phyloP scores from a whole-genome alignment of 2,113 vertebrate genomes.

The Siniperca knerii region DNA sequence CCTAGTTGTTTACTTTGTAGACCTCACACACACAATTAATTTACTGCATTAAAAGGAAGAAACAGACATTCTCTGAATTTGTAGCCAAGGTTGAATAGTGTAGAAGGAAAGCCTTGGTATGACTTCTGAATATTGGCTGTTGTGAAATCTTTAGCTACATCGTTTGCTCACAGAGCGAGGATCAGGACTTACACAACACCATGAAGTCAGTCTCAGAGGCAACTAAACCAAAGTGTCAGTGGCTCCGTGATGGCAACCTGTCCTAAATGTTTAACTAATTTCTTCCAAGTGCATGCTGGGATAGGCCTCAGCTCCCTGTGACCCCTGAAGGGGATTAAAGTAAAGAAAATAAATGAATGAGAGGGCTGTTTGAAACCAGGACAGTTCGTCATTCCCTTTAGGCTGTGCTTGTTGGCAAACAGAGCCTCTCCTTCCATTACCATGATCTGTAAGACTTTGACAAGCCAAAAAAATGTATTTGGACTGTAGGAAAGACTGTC shows the following conservation, averaged over 20 bases:
- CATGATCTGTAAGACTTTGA: conserved; percentile 1
- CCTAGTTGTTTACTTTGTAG: background rate
- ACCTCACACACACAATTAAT: background rate
- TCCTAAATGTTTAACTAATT: conserved; percentile 15
- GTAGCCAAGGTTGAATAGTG: background rate
- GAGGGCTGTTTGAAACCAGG: conserved; percentile 34
- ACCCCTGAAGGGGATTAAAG: conserved; percentile 27
- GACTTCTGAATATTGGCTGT: background rate
- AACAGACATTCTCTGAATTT: background rate
- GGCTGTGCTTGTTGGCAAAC: conserved; percentile 17
- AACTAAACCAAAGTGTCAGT: conserved; percentile 39
- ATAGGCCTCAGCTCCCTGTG: conserved; percentile 11
- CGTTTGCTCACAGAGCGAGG: background rate
- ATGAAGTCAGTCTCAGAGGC: background rate
- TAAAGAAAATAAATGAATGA: conserved; percentile 31
- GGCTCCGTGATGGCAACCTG: conserved; percentile 15
- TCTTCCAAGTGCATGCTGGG: conserved; percentile 32
- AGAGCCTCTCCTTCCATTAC: background rate
- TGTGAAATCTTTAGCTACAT: background rate
- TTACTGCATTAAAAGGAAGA: background rate
- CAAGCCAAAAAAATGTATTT: background rate
- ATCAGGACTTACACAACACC: conserved; percentile 21
- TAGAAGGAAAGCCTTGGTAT: background rate
- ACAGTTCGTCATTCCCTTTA: background rate
- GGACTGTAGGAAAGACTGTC: background rate